These are phyloP conservation scores for Palythoa heliodiscus DNA, from an alignment of 92 coral and sea anemone genomes.

Conservation along the genomic window DNA sequence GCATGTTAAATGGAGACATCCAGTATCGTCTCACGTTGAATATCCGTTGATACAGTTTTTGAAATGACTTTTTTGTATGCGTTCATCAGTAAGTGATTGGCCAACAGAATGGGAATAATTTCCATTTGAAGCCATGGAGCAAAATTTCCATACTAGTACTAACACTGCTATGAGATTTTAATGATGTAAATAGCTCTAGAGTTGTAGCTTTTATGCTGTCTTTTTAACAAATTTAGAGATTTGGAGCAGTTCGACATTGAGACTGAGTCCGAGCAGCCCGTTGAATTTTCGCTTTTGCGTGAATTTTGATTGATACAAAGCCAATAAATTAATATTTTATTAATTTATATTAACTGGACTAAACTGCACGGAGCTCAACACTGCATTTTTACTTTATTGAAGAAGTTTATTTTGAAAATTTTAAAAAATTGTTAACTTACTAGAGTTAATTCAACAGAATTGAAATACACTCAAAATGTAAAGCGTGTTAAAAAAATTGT, in stretches of 20 bases:
- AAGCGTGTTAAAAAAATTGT: too few species aligned
- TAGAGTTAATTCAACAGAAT: too few species aligned
- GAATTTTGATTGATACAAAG: not conserved
- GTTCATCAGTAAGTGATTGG: not conserved
- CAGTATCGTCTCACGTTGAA: conserved; percentile 11
- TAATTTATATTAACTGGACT: conserved; percentile 11
- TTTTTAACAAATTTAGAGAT: not conserved
- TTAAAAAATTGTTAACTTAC: not conserved
- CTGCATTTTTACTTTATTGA: not conserved
- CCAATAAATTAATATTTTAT: not conserved
- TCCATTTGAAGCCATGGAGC: conserved; percentile 14
- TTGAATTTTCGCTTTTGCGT: not conserved
- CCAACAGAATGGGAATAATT: not conserved
- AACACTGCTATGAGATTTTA: not conserved
- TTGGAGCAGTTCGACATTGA: not conserved
- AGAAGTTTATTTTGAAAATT: not conserved
- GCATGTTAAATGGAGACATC: not conserved
- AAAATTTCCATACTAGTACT: not conserved
- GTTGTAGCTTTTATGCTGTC: not conserved
- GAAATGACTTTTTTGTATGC: not conserved
- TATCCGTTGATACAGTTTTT: conserved; percentile 3
- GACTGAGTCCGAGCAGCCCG: not conserved
- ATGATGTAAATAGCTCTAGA: conserved; percentile 10
- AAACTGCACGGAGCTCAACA: conserved; percentile 5
- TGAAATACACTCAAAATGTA: too few species aligned